phyloP scores from a whole-genome alignment of 2,888 invertebrate species.

The Catonia carolina region DNA sequence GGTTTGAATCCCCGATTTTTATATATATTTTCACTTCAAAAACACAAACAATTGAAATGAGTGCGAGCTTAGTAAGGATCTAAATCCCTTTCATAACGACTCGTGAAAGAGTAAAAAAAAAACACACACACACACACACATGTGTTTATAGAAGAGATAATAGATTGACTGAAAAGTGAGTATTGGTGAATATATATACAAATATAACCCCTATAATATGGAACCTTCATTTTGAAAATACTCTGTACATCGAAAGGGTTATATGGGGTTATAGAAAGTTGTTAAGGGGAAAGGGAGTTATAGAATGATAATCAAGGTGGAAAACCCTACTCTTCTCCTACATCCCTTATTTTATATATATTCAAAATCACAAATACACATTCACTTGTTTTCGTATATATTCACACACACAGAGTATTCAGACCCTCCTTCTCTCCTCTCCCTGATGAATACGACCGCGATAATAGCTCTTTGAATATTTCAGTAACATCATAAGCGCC shows the following conservation, averaged over 20 bases:
- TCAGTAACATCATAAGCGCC: conserved; percentile 12
- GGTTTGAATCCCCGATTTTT: no score
- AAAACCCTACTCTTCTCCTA: neutral
- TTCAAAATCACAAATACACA: no score
- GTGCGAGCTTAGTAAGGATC: conserved; percentile 1
- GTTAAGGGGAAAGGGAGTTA: no score
- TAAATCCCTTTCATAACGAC: conserved; percentile 20
- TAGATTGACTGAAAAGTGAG: no score
- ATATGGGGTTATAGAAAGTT: conserved; percentile 4
- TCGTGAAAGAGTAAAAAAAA: neutral
- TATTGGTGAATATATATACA: no score
- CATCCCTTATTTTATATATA: no score
- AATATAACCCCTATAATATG: no score
- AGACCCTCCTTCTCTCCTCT: neutral
- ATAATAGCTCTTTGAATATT: conserved; percentile 13
- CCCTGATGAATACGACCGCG: conserved; percentile 7
- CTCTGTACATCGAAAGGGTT: conserved; percentile 13
- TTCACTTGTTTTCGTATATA: neutral
- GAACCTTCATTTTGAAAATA: conserved; percentile 15
- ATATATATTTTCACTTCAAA: no score
- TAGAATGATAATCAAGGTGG: conserved; percentile 21
- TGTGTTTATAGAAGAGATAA: no score
- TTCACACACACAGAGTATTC: no score
- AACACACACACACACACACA: no score
- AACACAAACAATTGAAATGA: no score